Base-by-base conservation (phyloP, 2,797 vertebrate species). In the Numenius phaeopus region DNA sequence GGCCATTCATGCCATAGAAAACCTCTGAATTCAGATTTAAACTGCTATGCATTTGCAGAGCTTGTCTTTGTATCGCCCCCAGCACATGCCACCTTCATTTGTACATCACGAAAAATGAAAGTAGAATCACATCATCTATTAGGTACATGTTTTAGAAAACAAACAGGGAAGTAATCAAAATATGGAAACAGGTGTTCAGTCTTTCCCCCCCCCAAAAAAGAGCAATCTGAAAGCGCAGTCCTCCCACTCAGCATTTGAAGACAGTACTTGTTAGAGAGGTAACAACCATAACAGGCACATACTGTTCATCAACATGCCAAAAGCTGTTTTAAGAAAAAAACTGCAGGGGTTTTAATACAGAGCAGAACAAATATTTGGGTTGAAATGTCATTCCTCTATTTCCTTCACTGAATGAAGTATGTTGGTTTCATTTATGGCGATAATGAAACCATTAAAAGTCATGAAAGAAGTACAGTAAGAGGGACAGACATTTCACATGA, bases 381-480 rank as follows among this genome's bases (percentile, higher is more conserved):
- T 89, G 64, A 91, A 90, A 85, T n/a, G 37, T 37, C 42, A 92
- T 72, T 89, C 64, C 44, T 62, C 40, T 71, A 46, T 59, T 95
- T 95, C 72, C 46, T 81, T 83, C 71, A 80, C 30, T 59, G 66
- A 90, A 70, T 47, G 7, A 92, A 85, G 67, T 73, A 77, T 13
- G 80, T 77, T 44, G 9, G 29, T 73, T 94, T 78, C 20, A 78
- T 71, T 81, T 73, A 71, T 17, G 21, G 73, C 44, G 32, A n/a
- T 49, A 93, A 94, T 71, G 67, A 93, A 93, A 88, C 11, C 27
- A 67, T 20, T 71, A 81, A 81, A 80, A 91, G 72, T 40, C 32
- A 67, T 18, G 17, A 85, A 85, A 61, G 26, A 30, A 79, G n/a
- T 44, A 84, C 42, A 73, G 58, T 32, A 87, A 77, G 26, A 69